Conservation (phyloP, 2,797 vertebrate species). For the Spinus olivaceus region DNA sequence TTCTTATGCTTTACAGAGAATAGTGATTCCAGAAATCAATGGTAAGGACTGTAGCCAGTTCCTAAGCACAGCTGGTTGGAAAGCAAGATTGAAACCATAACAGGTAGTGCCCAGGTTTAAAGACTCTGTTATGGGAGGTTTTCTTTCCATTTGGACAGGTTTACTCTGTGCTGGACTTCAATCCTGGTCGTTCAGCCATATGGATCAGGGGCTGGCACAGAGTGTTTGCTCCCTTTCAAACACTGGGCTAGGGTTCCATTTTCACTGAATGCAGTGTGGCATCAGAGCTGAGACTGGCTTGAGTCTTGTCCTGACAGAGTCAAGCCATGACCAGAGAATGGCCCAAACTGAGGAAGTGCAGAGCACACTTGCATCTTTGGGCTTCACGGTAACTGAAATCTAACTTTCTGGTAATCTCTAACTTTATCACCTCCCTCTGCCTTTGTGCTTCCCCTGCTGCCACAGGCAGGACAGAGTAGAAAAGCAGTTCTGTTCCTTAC, state of each 20-base stretch:
- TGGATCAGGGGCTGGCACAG: not conserved
- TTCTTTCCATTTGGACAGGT: not conserved
- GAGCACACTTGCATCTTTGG: not conserved
- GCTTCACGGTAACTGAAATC: not conserved
- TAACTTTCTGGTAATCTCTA: not conserved
- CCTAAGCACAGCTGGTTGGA: not conserved
- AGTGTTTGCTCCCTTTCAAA: not conserved
- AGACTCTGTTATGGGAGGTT: not conserved
- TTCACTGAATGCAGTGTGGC: not conserved
- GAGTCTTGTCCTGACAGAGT: not conserved
- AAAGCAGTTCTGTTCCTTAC: not conserved
- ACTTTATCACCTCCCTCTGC: not conserved
- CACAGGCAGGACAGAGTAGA: not conserved
- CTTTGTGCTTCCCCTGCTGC: not conserved
- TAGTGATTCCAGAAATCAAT: constrained; percentile 60
- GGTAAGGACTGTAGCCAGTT: constrained; percentile 22
- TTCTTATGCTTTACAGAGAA: constrained; percentile 52
- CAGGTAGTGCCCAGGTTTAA: not conserved
- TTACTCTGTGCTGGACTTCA: not conserved
- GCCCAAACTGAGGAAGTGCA: not conserved
- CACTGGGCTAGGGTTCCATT: not conserved
- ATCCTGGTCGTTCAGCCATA: not conserved
- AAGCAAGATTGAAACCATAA: not conserved
- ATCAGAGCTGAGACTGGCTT: not conserved
- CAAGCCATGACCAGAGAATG: not conserved